Evolutionary conservation across 2,888 invertebrate genomes (phyloP).

Genomic region (Dioctria rufipes): DNA sequence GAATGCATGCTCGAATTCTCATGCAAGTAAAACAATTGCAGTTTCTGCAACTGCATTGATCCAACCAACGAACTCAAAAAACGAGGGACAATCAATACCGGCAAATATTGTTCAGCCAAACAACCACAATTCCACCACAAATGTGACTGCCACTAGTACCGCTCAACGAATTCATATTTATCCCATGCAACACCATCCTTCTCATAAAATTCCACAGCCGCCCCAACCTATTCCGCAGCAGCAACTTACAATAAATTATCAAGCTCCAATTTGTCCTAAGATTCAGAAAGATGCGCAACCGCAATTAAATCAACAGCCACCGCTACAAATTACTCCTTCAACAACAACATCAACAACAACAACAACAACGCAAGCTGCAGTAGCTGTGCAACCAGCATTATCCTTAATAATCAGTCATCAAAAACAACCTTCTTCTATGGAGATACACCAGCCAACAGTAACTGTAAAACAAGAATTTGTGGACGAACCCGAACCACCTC

Average conservation of each 20-base stretch:
- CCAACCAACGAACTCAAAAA: conserved; percentile 56
- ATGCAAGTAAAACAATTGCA: conserved; percentile 61
- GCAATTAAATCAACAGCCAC: conserved; percentile 59
- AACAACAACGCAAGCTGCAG: conserved; percentile 43
- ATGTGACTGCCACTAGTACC: conserved; percentile 31
- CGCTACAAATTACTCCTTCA: conserved; percentile 2
- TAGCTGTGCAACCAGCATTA: not conserved
- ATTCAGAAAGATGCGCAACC: conserved; percentile 61
- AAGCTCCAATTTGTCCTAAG: conserved; percentile 54
- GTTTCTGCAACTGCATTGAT: conserved; percentile 54
- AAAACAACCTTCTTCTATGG: not conserved
- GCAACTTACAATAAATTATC: conserved; percentile 59
- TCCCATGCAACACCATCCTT: conserved; percentile 67
- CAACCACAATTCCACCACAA: conserved; percentile 65
- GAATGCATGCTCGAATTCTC: not conserved
- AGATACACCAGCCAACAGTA: not conserved
- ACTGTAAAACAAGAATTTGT: conserved; percentile 50
- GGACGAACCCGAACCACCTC: conserved; percentile 53
- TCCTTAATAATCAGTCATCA: not conserved
- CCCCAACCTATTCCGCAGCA: conserved; percentile 60
- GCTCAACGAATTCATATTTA: conserved; percentile 68
- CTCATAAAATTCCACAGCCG: conserved; percentile 25
- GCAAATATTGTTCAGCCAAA: conserved; percentile 70
- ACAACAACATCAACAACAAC: conserved; percentile 53
- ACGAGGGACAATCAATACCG: conserved; percentile 63